Conservation (phyloP, 1,140 invertebrate species). For the Trinorchestia longiramus region DNA sequence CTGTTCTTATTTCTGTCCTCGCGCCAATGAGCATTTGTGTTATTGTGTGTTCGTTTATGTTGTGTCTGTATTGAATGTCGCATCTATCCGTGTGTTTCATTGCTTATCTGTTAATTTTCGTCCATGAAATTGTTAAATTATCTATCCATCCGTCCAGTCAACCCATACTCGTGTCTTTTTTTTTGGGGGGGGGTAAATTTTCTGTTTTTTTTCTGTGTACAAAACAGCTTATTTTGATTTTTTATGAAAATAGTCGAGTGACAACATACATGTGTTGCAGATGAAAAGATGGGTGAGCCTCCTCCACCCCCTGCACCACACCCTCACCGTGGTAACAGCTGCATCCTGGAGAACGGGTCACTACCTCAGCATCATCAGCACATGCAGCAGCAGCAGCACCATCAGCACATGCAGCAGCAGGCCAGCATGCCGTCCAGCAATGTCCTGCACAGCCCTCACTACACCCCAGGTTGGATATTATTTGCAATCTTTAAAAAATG, state of each 20-base stretch:
- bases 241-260: too few species aligned
- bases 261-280: neutral
- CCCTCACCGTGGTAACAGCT: constrained; percentile 52
- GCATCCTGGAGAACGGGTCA: constrained; percentile 49
- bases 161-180: too few species aligned
- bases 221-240: neutral
- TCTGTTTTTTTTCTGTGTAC: neutral
- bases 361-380: constrained; percentile 11
- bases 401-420: neutral
- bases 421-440: neutral
- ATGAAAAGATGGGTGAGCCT: constrained; percentile 55
- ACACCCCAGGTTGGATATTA: constrained; percentile 20
- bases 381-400: neutral
- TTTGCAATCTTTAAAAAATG: neutral
- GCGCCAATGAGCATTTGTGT: too few species aligned
- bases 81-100: too few species aligned
- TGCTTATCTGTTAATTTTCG: too few species aligned
- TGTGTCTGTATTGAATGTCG: too few species aligned
- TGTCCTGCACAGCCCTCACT: constrained; percentile 52
- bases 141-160: too few species aligned
- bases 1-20: neutral
- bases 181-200: too few species aligned
- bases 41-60: too few species aligned
- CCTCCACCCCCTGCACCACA: constrained; percentile 58
- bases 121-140: too few species aligned